phyloP scores from a whole-genome alignment of 1,140 invertebrate genomes.

The Brachionus rubens region DNA sequence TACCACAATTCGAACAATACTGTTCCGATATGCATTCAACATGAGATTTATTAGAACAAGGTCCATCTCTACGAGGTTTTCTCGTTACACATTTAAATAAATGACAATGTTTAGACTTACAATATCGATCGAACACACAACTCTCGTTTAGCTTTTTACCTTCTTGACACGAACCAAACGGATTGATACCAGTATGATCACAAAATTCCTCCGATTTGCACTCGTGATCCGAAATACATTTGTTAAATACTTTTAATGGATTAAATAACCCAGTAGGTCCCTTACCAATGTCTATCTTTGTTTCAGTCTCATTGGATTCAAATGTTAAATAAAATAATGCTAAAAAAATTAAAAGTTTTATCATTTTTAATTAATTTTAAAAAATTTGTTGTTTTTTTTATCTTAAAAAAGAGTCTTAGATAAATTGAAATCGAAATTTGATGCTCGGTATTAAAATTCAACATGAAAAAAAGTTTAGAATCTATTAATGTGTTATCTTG shows the following conservation, averaged over 20 bases:
- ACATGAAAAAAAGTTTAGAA: too few species aligned
- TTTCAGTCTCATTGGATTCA: too few species aligned
- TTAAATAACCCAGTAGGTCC: too few species aligned
- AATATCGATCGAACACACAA: slow-evolving; percentile 35
- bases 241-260: slow-evolving; percentile 16
- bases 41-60: background rate
- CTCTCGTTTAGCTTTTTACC: background rate
- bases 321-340: too few species aligned
- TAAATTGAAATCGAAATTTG: too few species aligned
- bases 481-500: too few species aligned
- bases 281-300: too few species aligned
- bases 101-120: slow-evolving; percentile 31
- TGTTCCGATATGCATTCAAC: slow-evolving; percentile 14
- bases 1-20: slow-evolving; percentile 3
- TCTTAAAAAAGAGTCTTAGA: too few species aligned
- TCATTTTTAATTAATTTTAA: too few species aligned
- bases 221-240: slow-evolving; percentile 33
- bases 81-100: slow-evolving; percentile 6
- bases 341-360: too few species aligned
- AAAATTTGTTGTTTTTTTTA: too few species aligned
- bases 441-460: too few species aligned
- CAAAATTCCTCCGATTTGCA: slow-evolving; percentile 29
- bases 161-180: slow-evolving; percentile 1
- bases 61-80: slow-evolving; percentile 22
- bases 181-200: slow-evolving; percentile 44